Conservation (phyloP, 1,140 invertebrate genomes). For the Apocrypta bakeri region DNA sequence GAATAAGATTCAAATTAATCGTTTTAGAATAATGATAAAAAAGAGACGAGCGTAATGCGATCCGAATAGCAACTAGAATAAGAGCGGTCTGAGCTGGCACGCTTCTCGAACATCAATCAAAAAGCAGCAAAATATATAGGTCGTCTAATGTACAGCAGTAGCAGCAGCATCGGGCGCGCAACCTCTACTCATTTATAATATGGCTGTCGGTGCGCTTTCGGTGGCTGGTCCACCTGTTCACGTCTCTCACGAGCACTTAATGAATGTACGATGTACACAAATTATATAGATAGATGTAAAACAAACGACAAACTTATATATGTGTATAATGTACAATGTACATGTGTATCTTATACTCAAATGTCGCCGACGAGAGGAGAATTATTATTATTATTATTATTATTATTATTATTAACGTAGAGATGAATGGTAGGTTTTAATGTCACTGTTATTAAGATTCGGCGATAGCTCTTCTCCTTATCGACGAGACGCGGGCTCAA, state of each 20-base stretch:
- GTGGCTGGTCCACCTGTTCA: conserved; percentile 50
- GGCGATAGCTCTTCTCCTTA: conserved; percentile 36
- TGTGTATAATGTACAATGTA: not conserved
- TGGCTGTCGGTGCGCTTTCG: conserved; percentile 46
- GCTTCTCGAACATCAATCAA: not conserved
- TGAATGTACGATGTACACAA: conserved; percentile 42
- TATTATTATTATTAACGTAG: conserved; percentile 18
- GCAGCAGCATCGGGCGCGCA: conserved; percentile 2
- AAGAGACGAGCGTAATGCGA: not conserved
- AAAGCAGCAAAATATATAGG: not conserved
- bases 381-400: too few relatives aligned
- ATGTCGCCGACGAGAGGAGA: conserved; percentile 3
- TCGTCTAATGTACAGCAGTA: conserved; percentile 5
- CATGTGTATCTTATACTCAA: conserved; percentile 32
- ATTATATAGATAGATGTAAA: conserved; percentile 49
- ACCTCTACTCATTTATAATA: conserved; percentile 18
- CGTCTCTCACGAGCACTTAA: conserved; percentile 36
- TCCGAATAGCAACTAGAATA: not conserved
- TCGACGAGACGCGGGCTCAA: not conserved
- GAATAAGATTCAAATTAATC: not conserved
- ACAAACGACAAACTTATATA: conserved; percentile 16
- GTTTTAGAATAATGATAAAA: not conserved
- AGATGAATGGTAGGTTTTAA: conserved; percentile 44
- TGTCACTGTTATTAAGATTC: conserved; percentile 15
- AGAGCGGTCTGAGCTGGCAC: not conserved